Conservation (phyloP, 2,888 invertebrate species). For the Drosophila helvetica region DNA sequence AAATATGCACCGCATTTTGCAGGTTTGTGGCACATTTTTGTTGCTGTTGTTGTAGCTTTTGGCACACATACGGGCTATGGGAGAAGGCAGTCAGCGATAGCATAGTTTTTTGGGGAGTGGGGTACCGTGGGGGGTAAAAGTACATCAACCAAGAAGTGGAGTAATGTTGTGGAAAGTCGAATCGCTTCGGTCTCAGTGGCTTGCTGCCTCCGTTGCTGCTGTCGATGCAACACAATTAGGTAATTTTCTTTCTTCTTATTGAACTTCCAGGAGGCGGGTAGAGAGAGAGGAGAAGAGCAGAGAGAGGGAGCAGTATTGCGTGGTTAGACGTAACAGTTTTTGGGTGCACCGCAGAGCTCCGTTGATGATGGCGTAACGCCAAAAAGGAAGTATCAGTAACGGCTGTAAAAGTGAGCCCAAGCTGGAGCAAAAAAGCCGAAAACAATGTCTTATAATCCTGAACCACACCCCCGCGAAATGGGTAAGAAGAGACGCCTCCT, state of each 20-base stretch:
- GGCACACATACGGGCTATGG: conserved; percentile 65
- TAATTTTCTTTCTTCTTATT: conserved; percentile 76
- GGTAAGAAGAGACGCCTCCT: background rate
- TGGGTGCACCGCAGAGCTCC: conserved; percentile 36
- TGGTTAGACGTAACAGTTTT: conserved; percentile 64
- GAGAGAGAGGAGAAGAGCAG: conserved; percentile 5
- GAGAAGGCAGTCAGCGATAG: conserved; percentile 3
- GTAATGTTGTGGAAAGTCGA: conserved; percentile 64
- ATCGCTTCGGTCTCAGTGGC: conserved; percentile 15
- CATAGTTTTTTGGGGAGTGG: background rate
- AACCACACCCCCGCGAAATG: background rate
- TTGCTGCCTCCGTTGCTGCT: conserved; percentile 22
- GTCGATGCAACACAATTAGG: conserved; percentile 79
- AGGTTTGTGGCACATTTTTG: conserved; percentile 73
- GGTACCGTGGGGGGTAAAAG: conserved; percentile 39
- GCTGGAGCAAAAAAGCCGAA: background rate
- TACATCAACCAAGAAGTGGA: conserved; percentile 60
- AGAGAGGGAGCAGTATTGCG: conserved; percentile 49
- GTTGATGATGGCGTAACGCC: conserved; percentile 55
- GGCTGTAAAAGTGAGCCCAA: conserved; percentile 25
- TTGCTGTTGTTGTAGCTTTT: conserved; percentile 45
- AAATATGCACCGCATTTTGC: conserved; percentile 57
- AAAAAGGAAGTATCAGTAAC: conserved; percentile 62
- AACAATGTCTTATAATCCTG: conserved; percentile 17
- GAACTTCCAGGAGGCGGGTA: conserved; percentile 40